phyloP scores from a whole-genome alignment of 2,888 invertebrate species.

The Dynastes hyllus region DNA sequence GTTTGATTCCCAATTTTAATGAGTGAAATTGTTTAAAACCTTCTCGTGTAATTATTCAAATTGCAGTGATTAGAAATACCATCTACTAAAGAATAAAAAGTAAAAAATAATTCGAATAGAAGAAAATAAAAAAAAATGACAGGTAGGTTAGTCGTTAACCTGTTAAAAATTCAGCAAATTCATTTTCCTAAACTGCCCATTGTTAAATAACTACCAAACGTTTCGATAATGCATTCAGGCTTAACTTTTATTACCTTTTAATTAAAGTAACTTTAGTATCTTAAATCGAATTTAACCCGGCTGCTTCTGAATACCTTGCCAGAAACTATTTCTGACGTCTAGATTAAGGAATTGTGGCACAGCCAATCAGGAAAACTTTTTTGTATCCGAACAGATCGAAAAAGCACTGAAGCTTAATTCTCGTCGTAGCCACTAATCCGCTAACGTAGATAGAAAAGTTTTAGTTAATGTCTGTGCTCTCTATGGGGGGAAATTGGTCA shows the following conservation, averaged over 20 bases:
- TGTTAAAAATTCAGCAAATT: not conserved
- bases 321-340: slow-evolving; percentile 11
- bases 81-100: too few species aligned
- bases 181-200: not conserved
- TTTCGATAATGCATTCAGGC: too few species aligned
- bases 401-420: slow-evolving; percentile 24
- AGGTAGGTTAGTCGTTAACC: not conserved
- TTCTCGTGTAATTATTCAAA: slow-evolving; percentile 2
- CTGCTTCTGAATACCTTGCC: slow-evolving; percentile 11
- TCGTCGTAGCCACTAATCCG: slow-evolving; percentile 26
- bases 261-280: not conserved
- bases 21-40: slow-evolving; percentile 17
- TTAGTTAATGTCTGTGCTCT: slow-evolving; percentile 15
- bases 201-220: too few species aligned
- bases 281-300: not conserved
- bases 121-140: not conserved
- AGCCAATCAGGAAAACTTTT: slow-evolving; percentile 23
- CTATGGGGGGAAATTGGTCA: slow-evolving; percentile 28
- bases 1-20: slow-evolving; percentile 7
- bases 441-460: slow-evolving; percentile 39
- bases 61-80: not conserved
- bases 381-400: slow-evolving; percentile 26
- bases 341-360: slow-evolving; percentile 7
- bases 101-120: not conserved
- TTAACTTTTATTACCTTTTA: not conserved